Conservation (phyloP, 2,888 invertebrate genomes). For the Unio delphinus region DNA sequence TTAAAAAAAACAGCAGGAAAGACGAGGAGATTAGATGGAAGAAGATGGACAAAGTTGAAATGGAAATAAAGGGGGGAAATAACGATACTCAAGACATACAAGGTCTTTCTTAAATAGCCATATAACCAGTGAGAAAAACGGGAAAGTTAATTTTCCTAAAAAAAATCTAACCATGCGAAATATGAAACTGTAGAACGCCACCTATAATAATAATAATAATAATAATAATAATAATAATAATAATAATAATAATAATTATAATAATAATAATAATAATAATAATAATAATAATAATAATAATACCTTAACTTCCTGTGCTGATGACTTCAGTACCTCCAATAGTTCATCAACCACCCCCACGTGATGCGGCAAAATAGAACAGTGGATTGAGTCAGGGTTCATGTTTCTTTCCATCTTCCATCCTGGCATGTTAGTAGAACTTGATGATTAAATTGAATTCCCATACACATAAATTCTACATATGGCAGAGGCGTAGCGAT, state of each 20-base stretch:
- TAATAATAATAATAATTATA: not conserved
- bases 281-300: constrained; percentile 3
- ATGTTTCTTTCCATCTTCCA: constrained; percentile 67
- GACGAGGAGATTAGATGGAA: no score
- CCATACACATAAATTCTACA: not conserved
- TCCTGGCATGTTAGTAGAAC: constrained; percentile 31
- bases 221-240: constrained; percentile 10
- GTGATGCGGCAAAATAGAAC: constrained; percentile 65
- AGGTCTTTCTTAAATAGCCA: no score
- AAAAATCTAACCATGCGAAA: no score
- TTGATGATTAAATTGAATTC: not conserved
- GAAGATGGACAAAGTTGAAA: no score
- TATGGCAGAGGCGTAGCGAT: not conserved
- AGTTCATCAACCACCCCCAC: constrained; percentile 49
- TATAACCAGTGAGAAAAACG: no score
- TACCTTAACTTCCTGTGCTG: constrained; percentile 53
- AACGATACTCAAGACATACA: no score
- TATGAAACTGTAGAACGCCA: no score
- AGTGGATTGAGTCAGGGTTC: constrained; percentile 62
- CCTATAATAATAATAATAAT: constrained; percentile 5
- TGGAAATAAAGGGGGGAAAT: no score
- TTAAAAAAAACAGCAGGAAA: no score
- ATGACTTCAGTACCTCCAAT: constrained; percentile 45
- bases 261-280: constrained; percentile 17
- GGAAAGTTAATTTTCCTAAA: no score